Conservation (phyloP, 2,797 vertebrate species). For the Periparus ater region DNA sequence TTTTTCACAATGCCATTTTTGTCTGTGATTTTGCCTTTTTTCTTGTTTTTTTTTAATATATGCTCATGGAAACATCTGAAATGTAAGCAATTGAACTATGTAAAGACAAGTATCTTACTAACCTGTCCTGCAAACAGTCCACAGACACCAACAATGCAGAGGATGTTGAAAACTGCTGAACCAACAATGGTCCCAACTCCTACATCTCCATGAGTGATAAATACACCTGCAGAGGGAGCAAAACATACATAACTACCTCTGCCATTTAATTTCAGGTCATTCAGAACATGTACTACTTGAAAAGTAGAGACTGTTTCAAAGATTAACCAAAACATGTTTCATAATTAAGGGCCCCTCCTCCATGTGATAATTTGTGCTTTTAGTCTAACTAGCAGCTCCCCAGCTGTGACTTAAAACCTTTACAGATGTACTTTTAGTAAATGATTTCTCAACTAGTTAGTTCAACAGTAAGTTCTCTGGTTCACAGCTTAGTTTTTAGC, state of each 20-base stretch:
- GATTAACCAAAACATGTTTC: background rate
- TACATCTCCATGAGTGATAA: constrained; percentile 96
- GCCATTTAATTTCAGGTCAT: background rate
- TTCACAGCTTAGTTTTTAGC: background rate
- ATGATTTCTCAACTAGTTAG: background rate
- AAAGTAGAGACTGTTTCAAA: background rate
- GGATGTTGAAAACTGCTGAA: constrained; percentile 97
- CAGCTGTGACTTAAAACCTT: background rate
- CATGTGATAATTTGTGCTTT: background rate
- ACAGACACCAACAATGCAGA: constrained; percentile 97
- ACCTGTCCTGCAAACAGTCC: constrained; percentile 97
- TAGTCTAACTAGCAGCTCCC: background rate
- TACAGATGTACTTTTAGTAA: background rate
- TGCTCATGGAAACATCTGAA: background rate
- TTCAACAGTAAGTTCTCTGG: background rate
- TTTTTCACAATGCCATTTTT: background rate
- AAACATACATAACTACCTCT: background rate
- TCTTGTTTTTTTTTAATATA: background rate
- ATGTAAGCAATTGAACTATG: background rate
- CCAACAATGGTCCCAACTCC: constrained; percentile 97
- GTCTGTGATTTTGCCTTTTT: background rate
- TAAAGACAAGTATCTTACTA: constrained; percentile 8
- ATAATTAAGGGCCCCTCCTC: background rate
- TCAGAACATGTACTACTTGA: background rate
- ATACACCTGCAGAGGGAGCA: constrained; percentile 84